phyloP scores from a whole-genome alignment of 2,797 vertebrate genomes.

The Urocyon cinereoargenteus region DNA sequence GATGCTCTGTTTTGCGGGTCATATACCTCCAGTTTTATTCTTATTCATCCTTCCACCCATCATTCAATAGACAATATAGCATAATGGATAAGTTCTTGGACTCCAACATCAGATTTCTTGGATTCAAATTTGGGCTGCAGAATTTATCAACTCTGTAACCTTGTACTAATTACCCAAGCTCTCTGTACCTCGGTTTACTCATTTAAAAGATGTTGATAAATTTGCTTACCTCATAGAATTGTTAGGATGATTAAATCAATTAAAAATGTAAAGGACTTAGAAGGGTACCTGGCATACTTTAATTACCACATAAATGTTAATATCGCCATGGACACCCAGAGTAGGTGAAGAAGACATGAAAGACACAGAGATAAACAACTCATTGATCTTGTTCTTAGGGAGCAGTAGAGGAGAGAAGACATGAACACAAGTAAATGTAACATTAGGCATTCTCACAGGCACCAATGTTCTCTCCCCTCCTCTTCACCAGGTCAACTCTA shows the following conservation, averaged over 20 bases:
- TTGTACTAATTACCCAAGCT: neutral
- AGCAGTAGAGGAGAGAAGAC: neutral
- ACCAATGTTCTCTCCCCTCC: neutral
- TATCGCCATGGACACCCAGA: neutral
- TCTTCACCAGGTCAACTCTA: neutral
- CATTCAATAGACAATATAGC: neutral
- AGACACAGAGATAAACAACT: neutral
- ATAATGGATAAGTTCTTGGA: neutral
- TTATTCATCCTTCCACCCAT: neutral
- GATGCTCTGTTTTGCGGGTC: neutral
- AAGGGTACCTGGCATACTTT: neutral
- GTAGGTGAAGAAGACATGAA: neutral
- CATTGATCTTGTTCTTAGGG: neutral
- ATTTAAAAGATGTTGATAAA: conserved; percentile 2
- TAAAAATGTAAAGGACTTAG: neutral
- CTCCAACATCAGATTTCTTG: neutral
- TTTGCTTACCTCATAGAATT: neutral
- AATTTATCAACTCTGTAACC: neutral
- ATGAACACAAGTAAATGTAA: neutral
- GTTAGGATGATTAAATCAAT: neutral
- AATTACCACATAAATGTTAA: neutral
- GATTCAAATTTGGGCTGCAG: neutral
- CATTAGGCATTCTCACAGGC: neutral
- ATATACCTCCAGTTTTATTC: neutral
- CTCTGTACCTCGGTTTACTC: neutral